Evolutionary conservation across 2,888 invertebrate genomes (phyloP).

Genomic region (Imbricaverruca yamaguchii): DNA sequence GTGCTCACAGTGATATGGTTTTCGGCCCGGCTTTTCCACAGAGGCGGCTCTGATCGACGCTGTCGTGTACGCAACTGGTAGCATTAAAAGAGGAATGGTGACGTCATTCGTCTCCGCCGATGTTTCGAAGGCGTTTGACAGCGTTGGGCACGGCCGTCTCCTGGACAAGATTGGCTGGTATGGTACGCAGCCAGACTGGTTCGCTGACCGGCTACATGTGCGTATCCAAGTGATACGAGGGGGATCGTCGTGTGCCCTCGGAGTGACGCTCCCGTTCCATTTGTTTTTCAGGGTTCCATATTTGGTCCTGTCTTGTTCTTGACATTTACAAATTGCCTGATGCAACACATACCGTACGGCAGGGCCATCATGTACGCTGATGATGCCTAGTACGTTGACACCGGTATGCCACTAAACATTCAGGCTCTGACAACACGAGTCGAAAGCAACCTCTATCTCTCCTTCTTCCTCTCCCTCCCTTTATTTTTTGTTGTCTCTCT

Average conservation of each 20-base stretch:
- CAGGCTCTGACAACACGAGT: too few relatives aligned
- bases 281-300: not conserved
- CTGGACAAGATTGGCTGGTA: not conserved
- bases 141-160: not conserved
- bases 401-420: not conserved
- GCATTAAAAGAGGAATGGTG: not conserved
- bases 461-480: too few relatives aligned
- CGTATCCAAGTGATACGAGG: not conserved
- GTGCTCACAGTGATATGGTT: not conserved
- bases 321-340: not conserved
- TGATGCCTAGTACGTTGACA: not conserved
- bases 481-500: too few relatives aligned
- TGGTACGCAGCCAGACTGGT: not conserved
- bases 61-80: not conserved
- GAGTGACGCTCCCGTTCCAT: too few relatives aligned
- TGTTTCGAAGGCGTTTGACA: not conserved
- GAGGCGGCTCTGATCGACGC: not conserved
- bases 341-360: not conserved
- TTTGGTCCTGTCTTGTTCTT: not conserved
- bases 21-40: not conserved
- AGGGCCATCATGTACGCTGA: not conserved
- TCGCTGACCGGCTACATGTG: not conserved
- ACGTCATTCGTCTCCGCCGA: not conserved
- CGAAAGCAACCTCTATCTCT: too few relatives aligned
- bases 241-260: too few relatives aligned